A percentile compares a stretch with the other conserved stretches of the same genome.
phyloP scores from a whole-genome alignment of 2,797 vertebrate species.

The Spinus olivaceus region DNA sequence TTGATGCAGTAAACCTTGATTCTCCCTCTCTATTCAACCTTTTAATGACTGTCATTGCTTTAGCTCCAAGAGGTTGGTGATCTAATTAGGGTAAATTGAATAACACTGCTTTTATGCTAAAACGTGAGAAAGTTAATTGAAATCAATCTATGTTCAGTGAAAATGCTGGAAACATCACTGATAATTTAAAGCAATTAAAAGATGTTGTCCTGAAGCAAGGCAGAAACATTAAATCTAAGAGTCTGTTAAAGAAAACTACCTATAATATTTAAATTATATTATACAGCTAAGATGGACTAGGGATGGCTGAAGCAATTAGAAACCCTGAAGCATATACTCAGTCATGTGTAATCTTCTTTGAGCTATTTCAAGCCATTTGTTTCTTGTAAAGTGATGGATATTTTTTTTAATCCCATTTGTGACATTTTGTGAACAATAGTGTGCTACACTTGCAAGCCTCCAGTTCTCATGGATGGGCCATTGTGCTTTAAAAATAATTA shows the following conservation, averaged over 20 bases:
- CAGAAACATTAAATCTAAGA: conserved; percentile 65
- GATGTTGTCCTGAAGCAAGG: conserved; percentile 68
- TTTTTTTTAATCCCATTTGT: background rate
- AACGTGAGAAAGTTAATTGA: conserved; percentile 73
- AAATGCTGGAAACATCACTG: conserved; percentile 68
- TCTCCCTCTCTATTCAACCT: conserved; percentile 1
- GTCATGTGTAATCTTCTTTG: background rate
- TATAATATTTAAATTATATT: conserved; percentile 65
- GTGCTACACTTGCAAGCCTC: background rate
- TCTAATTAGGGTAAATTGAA: conserved; percentile 73
- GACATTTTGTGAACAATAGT: background rate
- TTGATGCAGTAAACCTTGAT: conserved; percentile 27
- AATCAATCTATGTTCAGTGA: conserved; percentile 71
- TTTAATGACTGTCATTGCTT: conserved; percentile 64
- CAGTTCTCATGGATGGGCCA: background rate
- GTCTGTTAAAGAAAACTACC: conserved; percentile 65
- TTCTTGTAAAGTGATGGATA: background rate
- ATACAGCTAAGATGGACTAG: conserved; percentile 37
- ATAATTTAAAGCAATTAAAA: conserved; percentile 76
- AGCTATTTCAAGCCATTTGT: background rate
- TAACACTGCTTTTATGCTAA: conserved; percentile 72
- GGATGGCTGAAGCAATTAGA: conserved; percentile 53
- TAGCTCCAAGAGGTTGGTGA: conserved; percentile 59
- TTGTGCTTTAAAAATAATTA: background rate
- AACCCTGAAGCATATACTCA: conserved; percentile 37